Percentiles rank a stretch among this genome's conserved stretches.
These are phyloP conservation scores for Brachyalestes nurse DNA, from an alignment of 2,797 vertebrate species.

Conservation along the genomic window DNA sequence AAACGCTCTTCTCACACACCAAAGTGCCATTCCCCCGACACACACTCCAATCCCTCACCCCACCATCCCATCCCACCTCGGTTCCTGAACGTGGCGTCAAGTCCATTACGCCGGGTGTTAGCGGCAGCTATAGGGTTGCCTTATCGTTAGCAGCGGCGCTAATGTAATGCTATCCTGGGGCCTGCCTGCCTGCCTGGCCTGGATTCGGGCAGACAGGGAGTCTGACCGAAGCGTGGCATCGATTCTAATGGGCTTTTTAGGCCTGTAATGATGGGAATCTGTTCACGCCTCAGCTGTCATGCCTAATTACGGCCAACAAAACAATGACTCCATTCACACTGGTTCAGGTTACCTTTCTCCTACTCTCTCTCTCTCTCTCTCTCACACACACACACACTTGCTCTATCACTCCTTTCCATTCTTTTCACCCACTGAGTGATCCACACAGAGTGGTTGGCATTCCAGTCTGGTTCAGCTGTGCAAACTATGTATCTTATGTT, in stretches of 20 bases:
- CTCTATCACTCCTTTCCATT: constrained; percentile 38
- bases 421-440: constrained; percentile 38
- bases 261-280: constrained; percentile 86
- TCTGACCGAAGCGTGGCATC: constrained; percentile 83
- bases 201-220: constrained; percentile 76
- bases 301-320: constrained; percentile 83
- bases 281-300: constrained; percentile 85
- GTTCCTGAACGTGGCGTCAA: constrained; percentile 72
- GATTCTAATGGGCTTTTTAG: constrained; percentile 87
- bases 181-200: constrained; percentile 68
- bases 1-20: constrained; percentile 41
- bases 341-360: constrained; percentile 77
- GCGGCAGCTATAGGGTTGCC: constrained; percentile 75
- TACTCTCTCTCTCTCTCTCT: constrained; percentile 20
- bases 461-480: constrained; percentile 35
- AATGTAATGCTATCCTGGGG: constrained; percentile 78
- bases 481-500: constrained; percentile 45
- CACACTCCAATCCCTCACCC: constrained; percentile 45
- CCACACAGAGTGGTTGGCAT: constrained; percentile 4
- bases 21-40: constrained; percentile 32
- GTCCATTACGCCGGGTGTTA: constrained; percentile 80
- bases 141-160: constrained; percentile 72
- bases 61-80: constrained; percentile 61
- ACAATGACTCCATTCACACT: constrained; percentile 87
- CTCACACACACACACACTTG: constrained; percentile 24